These are phyloP conservation scores for Noctua pronuba DNA, from an alignment of 2,888 invertebrate species.

Conservation along the genomic window DNA sequence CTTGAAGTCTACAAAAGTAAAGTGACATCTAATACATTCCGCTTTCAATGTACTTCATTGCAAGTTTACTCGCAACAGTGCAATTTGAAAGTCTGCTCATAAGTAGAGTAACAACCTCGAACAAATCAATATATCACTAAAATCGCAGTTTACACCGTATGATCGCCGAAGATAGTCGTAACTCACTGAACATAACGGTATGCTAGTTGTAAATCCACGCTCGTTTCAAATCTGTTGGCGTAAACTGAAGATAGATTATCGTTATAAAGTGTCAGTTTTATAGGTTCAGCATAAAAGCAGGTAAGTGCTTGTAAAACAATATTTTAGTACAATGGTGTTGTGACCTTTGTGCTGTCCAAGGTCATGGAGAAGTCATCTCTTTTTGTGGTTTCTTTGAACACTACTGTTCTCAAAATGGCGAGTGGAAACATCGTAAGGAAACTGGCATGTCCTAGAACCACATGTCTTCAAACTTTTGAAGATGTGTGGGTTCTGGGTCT, in stretches of 20 bases:
- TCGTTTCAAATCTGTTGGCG: constrained; percentile 29
- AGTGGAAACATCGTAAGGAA: too few species aligned
- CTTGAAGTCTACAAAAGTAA: not conserved
- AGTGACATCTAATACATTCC: not conserved
- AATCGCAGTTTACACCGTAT: constrained; percentile 32
- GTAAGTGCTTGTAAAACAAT: constrained; percentile 44
- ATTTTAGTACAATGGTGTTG: constrained; percentile 28
- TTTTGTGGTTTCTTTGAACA: not conserved
- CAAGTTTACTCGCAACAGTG: not conserved
- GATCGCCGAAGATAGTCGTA: constrained; percentile 21
- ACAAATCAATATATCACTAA: constrained; percentile 26
- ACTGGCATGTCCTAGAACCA: too few species aligned
- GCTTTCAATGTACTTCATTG: not conserved
- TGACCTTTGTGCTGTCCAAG: constrained; percentile 19
- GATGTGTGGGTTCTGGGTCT: too few species aligned
- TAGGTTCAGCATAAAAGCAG: constrained; percentile 33
- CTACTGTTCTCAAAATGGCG: too few species aligned
- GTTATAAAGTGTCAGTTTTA: constrained; percentile 43
- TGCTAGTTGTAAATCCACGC: constrained; percentile 20
- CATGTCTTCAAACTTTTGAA: too few species aligned
- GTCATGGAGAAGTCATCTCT: not conserved
- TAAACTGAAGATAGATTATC: constrained; percentile 20
- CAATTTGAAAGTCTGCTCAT: not conserved
- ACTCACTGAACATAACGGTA: constrained; percentile 18
- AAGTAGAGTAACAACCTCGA: constrained; percentile 2